Conservation (phyloP, 2,888 invertebrate genomes). For the Drosophila cracens region DNA sequence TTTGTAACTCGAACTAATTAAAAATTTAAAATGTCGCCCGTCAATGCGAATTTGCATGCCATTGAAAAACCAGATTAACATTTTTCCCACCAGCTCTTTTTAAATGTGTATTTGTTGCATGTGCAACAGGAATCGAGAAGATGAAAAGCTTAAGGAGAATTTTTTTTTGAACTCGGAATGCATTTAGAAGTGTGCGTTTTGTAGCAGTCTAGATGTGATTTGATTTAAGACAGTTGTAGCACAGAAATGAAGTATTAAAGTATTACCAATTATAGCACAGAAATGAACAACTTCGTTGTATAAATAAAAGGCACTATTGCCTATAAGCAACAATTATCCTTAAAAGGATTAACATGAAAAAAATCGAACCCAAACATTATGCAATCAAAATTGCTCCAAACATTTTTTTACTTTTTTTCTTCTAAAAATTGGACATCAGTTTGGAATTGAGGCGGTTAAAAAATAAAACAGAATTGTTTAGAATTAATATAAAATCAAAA, state of each 20-base stretch:
- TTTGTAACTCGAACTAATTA: slow-evolving; percentile 82
- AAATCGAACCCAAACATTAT: not conserved
- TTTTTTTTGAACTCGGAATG: not conserved
- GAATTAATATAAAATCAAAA: not conserved
- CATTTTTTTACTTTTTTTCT: not conserved
- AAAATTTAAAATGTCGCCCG: slow-evolving; percentile 70
- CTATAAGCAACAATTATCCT: not conserved
- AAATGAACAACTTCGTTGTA: too few relatives aligned
- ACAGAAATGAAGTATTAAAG: not conserved
- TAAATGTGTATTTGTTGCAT: not conserved
- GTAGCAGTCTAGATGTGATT: not conserved
- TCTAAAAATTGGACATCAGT: too few relatives aligned
- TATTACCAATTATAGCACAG: too few relatives aligned
- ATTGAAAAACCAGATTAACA: slow-evolving; percentile 17
- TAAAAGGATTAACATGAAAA: not conserved
- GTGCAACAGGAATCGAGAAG: not conserved
- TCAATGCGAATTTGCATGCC: slow-evolving; percentile 4
- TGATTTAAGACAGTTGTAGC: not conserved
- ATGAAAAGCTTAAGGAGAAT: too few relatives aligned
- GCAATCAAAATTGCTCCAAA: not conserved
- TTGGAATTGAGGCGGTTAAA: too few relatives aligned
- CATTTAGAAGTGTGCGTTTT: not conserved
- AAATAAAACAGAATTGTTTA: not conserved
- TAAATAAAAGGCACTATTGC: not conserved
- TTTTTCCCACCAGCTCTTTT: not conserved